These are phyloP conservation scores for Pluvialis apricaria DNA, from an alignment of 2,113 vertebrate species.

Conservation along the genomic window DNA sequence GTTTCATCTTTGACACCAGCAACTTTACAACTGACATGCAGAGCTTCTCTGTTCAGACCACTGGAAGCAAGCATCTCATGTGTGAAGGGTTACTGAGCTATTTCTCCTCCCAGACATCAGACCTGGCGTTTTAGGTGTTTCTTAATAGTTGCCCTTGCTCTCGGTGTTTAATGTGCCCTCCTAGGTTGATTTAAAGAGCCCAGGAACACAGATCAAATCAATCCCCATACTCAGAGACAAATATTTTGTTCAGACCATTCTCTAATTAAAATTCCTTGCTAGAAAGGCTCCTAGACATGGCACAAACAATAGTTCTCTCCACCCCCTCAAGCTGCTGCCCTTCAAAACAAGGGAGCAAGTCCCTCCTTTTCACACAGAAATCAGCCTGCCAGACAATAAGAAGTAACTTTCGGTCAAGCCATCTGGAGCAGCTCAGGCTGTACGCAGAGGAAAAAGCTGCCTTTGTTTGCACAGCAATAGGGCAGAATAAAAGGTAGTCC, in stretches of 20 bases:
- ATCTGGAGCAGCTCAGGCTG: not conserved
- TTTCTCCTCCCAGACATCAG: not conserved
- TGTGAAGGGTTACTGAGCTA: not conserved
- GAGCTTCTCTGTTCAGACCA: not conserved
- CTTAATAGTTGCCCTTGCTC: not conserved
- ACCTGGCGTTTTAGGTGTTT: not conserved
- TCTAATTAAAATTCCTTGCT: conserved; percentile 43
- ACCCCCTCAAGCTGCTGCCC: conserved; percentile 19
- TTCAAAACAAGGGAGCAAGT: conserved; percentile 15
- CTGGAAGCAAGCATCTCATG: not conserved
- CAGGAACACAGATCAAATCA: not conserved
- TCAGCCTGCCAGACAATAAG: conserved; percentile 5
- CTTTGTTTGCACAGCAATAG: conserved; percentile 31
- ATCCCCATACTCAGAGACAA: not conserved
- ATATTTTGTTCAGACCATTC: not conserved
- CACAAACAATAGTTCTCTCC: conserved; percentile 35
- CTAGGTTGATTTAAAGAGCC: not conserved
- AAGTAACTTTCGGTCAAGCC: conserved; percentile 51
- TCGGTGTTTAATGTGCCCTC: not conserved
- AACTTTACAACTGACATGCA: not conserved
- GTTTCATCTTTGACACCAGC: not conserved
- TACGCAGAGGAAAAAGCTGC: conserved; percentile 10
- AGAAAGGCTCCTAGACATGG: conserved; percentile 19
- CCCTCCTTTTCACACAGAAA: conserved; percentile 37
- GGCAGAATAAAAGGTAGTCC: conserved; percentile 25